These are phyloP conservation scores for Melieria picta DNA, from an alignment of 2,888 invertebrate species.

Conservation along the genomic window DNA sequence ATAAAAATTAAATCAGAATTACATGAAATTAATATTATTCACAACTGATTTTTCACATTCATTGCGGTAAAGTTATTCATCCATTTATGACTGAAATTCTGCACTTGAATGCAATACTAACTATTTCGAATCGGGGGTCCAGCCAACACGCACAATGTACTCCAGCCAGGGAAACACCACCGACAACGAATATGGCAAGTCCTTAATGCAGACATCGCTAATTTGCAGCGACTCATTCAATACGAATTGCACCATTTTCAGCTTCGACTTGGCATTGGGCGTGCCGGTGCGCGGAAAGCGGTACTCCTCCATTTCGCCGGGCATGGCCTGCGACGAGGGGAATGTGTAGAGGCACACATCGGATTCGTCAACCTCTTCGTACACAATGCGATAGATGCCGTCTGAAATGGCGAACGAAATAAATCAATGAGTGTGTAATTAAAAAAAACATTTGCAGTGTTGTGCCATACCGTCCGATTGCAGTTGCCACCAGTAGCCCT, in stretches of 20 bases:
- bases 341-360: constrained; percentile 92
- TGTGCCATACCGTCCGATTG: constrained; percentile 69
- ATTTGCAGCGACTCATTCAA: constrained; percentile 74
- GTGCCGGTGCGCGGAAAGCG: constrained; percentile 90
- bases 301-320: constrained; percentile 84
- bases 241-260: constrained; percentile 86
- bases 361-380: constrained; percentile 88
- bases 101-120: constrained; percentile 67
- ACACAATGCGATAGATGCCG: constrained; percentile 82
- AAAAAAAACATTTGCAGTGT: neutral
- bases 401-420: constrained; percentile 12
- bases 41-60: too few relatives aligned
- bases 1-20: too few relatives aligned
- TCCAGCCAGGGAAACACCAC: constrained; percentile 93
- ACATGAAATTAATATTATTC: too few relatives aligned
- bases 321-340: constrained; percentile 82
- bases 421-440: neutral
- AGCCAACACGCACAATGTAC: constrained; percentile 93
- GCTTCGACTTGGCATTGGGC: constrained; percentile 87
- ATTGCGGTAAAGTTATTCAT: neutral
- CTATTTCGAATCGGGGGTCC: constrained; percentile 92
- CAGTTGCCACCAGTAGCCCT: constrained; percentile 99
- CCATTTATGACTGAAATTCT: neutral
- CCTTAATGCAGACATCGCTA: constrained; percentile 78
- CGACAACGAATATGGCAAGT: constrained; percentile 79